Evolutionary conservation across 2,888 invertebrate genomes (phyloP), one percentile per base, ranked within the genome.

Genomic region (Drosophila atripex): DNA sequence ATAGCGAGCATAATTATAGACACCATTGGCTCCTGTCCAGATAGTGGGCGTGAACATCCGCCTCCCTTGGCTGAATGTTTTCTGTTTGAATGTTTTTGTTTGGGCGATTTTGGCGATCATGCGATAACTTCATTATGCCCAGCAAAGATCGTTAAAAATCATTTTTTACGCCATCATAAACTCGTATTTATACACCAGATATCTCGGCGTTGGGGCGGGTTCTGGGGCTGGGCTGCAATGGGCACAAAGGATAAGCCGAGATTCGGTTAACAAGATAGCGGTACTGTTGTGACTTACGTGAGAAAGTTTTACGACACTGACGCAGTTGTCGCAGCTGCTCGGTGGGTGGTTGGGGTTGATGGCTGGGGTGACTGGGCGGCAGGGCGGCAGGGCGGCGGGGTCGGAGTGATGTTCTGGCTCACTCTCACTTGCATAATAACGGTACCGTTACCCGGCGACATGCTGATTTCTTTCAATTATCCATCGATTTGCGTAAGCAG

Each of bases 221-320:
- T 28, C 30, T 28, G 32, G 21, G 38, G 18, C 47, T 45, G 50
- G 32, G 65, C 50, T 28, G 55, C 38, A 45, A 32, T 18, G 21
- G 21, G 35, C 18, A 45, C 58, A 52, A 55, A 53, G 56, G 69
- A 69, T 50, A 53, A 57, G 53, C 71, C 54, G 45, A 61, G 63
- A 39, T 61, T 41, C 41, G 41, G 8, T 7, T 45, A 51, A 35
- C 55, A 51, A 70, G 63, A 70, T 69, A 63, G 61, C 61, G 61
- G 61, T 23, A 63, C 61, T 63, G 30, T 45, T 78, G 83, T 84
- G 84, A 88, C 69, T 88, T 86, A 78, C 88, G 88, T 85, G 84
- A 80, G 86, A 86, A 83, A 68, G 57, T 78, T 86, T 82, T 76
- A 82, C 51, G 78, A 75, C 75, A 68, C 61, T 88, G 88, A 88